phyloP scores from a whole-genome alignment of 2,888 invertebrate genomes.

The Chaitophorus viminalis region DNA sequence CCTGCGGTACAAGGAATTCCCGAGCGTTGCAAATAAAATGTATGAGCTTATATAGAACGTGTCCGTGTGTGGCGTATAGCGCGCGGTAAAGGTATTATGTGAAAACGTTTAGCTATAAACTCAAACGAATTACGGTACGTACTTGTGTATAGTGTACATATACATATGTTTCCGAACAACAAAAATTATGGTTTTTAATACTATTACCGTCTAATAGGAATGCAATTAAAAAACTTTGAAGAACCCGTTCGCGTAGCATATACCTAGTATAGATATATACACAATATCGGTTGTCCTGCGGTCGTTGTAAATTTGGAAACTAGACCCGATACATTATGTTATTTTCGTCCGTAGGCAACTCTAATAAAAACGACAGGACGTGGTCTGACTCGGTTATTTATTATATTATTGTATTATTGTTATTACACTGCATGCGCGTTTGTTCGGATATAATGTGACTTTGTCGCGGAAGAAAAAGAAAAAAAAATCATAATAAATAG shows the following conservation, averaged over 20 bases:
- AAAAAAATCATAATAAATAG: no score
- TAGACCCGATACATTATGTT: not conserved
- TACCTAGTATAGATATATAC: no score
- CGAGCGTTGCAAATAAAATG: constrained; percentile 17
- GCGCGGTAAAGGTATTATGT: not conserved
- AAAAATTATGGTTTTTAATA: not conserved
- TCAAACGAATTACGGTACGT: not conserved
- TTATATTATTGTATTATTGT: no score
- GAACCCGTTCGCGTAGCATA: not conserved
- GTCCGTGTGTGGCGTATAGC: not conserved
- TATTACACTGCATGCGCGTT: not conserved
- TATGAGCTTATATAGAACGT: not conserved
- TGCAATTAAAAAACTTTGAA: not conserved
- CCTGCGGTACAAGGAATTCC: not conserved
- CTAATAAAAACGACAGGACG: not conserved
- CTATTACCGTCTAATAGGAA: not conserved
- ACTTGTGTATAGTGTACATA: not conserved
- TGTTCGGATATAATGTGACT: not conserved
- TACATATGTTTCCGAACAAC: constrained; percentile 1
- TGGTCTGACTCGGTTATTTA: not conserved
- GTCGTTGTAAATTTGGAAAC: not conserved
- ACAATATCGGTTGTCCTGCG: no score
- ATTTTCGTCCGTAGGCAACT: not conserved
- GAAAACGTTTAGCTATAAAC: constrained; percentile 12
- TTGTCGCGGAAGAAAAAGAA: not conserved